These are phyloP conservation scores for Agrochola circellaris DNA, from an alignment of 2,888 invertebrate species.

Conservation along the genomic window DNA sequence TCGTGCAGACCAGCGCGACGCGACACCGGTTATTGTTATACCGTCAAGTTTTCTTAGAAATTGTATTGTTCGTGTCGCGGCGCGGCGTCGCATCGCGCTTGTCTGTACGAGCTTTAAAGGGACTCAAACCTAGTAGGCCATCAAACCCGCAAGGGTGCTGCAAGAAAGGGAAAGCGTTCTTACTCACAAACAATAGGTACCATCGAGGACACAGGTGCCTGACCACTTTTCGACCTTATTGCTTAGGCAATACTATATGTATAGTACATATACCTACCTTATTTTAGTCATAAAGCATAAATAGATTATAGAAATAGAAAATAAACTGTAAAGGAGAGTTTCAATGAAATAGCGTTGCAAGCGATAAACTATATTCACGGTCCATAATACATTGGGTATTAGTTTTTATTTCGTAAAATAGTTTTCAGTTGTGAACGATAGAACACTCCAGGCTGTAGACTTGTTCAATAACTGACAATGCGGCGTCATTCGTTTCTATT, in stretches of 20 bases:
- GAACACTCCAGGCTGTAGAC: conserved; percentile 22
- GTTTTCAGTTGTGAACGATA: conserved; percentile 22
- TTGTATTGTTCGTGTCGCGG: no score
- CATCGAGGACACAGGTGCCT: no score
- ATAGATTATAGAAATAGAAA: conserved; percentile 40
- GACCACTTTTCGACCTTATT: no score
- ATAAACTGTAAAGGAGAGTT: conserved; percentile 15
- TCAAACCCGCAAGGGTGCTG: no score
- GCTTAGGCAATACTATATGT: no score
- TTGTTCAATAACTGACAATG: conserved; percentile 68
- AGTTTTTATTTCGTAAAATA: conserved; percentile 36
- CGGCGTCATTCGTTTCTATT: conserved; percentile 69
- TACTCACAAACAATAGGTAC: neutral
- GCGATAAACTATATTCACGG: conserved; percentile 31
- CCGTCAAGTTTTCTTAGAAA: no score
- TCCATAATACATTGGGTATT: conserved; percentile 13
- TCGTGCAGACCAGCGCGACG: no score
- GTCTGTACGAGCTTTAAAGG: no score
- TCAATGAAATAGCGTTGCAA: conserved; percentile 44
- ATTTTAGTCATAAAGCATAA: neutral
- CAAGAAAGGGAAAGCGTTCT: neutral
- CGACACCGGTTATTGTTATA: no score
- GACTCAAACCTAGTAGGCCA: neutral
- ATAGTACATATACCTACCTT: neutral
- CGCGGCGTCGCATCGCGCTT: no score